These are phyloP conservation scores for Aphodius sticticus DNA, from an alignment of 2,888 invertebrate genomes.

Conservation along the genomic window DNA sequence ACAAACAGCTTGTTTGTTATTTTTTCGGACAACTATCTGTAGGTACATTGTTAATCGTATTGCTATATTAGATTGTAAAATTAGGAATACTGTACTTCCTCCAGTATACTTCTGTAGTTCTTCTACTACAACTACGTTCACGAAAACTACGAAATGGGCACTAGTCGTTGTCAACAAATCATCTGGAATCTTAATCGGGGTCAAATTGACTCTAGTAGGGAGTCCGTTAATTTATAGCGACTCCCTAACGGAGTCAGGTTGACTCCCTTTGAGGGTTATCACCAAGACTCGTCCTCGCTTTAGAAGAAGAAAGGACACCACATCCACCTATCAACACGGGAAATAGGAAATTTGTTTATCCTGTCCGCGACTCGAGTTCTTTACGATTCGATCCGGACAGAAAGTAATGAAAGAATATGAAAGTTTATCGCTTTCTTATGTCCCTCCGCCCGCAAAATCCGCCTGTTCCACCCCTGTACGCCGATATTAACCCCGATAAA, in stretches of 20 bases:
- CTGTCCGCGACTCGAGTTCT: background rate
- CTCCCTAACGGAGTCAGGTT: constrained; percentile 99
- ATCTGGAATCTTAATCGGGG: constrained; percentile 74
- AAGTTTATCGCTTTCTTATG: background rate
- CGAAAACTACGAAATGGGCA: background rate
- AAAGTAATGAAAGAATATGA: constrained; percentile 16
- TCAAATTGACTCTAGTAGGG: constrained; percentile 99
- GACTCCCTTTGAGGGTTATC: constrained; percentile 83
- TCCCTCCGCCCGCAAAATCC: background rate
- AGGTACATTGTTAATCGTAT: too few relatives aligned
- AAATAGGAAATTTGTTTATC: background rate
- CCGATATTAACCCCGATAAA: constrained; percentile 4
- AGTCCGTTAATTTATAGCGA: constrained; percentile 89
- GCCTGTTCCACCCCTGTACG: background rate
- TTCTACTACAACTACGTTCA: background rate
- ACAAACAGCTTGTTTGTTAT: too few relatives aligned
- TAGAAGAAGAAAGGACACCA: constrained; percentile 11
- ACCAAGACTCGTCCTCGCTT: constrained; percentile 50
- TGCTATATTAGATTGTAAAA: too few relatives aligned
- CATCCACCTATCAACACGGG: background rate
- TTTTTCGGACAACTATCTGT: too few relatives aligned
- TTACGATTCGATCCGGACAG: constrained; percentile 16
- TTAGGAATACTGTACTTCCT: too few relatives aligned
- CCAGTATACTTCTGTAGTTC: background rate
- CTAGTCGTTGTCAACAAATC: constrained; percentile 6